Evolutionary conservation across 2,888 invertebrate genomes (phyloP).

Genomic region (Phorcus lineatus): DNA sequence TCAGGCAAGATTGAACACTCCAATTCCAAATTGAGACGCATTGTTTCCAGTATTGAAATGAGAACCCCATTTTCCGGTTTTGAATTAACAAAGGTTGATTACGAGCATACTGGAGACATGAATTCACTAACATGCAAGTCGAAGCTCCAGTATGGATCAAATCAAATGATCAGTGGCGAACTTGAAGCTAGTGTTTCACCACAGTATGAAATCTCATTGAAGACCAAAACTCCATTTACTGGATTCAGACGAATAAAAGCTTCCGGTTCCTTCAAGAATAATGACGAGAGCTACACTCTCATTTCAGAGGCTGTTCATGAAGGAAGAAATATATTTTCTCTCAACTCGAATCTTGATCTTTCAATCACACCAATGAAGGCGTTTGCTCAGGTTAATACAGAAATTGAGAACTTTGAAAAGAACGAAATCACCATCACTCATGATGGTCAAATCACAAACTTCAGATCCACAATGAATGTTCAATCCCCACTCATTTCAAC

Average conservation of each 20-base stretch:
- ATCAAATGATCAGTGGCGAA: slow-evolving; percentile 15
- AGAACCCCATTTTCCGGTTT: slow-evolving; percentile 53
- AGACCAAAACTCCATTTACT: slow-evolving; percentile 7
- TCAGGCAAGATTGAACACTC: slow-evolving; percentile 29
- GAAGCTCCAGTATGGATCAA: slow-evolving; percentile 21
- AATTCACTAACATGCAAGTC: slow-evolving; percentile 30
- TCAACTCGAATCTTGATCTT: slow-evolving; percentile 28
- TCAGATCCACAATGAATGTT: slow-evolving; percentile 29
- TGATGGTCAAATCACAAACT: slow-evolving; percentile 33
- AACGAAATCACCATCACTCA: slow-evolving; percentile 37
- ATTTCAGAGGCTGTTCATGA: slow-evolving; percentile 8
- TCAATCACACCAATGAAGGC: slow-evolving; percentile 27
- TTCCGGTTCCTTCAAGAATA: slow-evolving; percentile 5
- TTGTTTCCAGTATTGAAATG: slow-evolving; percentile 32
- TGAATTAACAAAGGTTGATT: slow-evolving; percentile 6
- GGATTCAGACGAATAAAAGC: slow-evolving; percentile 2
- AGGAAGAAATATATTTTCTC: not conserved
- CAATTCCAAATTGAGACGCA: not conserved
- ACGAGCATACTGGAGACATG: slow-evolving; percentile 28
- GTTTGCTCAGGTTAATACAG: slow-evolving; percentile 34
- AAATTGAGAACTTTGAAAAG: slow-evolving; percentile 36
- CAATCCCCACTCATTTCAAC: slow-evolving; percentile 32
- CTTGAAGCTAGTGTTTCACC: not conserved
- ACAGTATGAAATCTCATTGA: not conserved
- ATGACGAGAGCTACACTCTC: not conserved